A percentile compares a stretch with the other conserved stretches of the same genome.
phyloP scores from a whole-genome alignment of 1,140 invertebrate genomes.

The Zaprionus davidi region DNA sequence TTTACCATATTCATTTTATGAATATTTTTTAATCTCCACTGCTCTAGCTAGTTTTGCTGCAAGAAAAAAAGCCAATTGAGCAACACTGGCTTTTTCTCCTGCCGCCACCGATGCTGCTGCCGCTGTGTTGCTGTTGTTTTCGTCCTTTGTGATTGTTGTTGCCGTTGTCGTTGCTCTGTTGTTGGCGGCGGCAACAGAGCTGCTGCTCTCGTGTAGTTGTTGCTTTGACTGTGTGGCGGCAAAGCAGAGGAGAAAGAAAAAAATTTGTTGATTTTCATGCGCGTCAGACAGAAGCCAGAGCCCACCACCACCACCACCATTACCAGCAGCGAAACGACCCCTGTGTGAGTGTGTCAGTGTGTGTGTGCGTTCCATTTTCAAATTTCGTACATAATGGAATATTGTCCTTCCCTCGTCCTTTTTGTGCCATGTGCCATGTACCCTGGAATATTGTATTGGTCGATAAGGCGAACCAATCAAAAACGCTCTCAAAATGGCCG shows the following conservation, averaged over 20 bases:
- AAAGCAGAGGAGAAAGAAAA: constrained; percentile 25
- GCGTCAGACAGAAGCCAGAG: constrained; percentile 67
- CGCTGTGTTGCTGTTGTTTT: constrained; percentile 21
- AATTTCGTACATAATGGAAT: constrained; percentile 83
- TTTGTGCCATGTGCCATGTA: constrained; percentile 57
- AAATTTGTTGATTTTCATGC: constrained; percentile 56
- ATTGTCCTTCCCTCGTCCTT: constrained; percentile 74
- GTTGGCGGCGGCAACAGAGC: constrained; percentile 52
- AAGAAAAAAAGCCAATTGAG: not conserved
- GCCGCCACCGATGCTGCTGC: constrained; percentile 5
- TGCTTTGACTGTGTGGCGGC: constrained; percentile 43
- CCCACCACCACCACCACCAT: constrained; percentile 32
- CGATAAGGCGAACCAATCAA: constrained; percentile 84
- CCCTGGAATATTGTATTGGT: constrained; percentile 80
- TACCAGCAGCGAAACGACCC: constrained; percentile 12
- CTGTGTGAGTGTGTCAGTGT: constrained; percentile 40
- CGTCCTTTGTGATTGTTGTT: constrained; percentile 38
- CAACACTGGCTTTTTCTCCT: not conserved
- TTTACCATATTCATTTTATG: too few species aligned
- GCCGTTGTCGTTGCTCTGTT: constrained; percentile 51
- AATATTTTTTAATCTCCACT: too few species aligned
- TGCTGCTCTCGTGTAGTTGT: constrained; percentile 50
- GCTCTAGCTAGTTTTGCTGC: too few species aligned
- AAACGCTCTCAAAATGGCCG: constrained; percentile 84
- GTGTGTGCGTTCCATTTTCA: constrained; percentile 73